Evolutionary conservation across 2,888 invertebrate species (phyloP), one percentile per base, ranked within the genome.

Genomic region (Athalia cordata): DNA sequence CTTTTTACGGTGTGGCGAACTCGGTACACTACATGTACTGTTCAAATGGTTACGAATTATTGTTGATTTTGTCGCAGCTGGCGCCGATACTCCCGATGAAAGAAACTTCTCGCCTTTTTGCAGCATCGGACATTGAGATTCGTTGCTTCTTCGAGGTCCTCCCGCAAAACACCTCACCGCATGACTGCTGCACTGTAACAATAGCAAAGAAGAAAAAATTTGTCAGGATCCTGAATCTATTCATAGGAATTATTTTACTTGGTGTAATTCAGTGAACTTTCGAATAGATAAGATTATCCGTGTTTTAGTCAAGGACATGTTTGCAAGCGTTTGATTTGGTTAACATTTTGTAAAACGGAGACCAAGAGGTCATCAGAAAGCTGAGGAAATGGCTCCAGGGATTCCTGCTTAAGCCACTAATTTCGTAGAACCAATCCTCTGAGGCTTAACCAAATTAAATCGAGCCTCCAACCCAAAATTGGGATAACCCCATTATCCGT

Each of bases 1-100:
- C 88, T 96, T 96, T 90, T 96, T 96, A 85, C 96, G 95, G 86
- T 95, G 94, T 29, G 94, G 94, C n/a, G 94, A 93, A 67, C 93
- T 93, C 4, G 93, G 91, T 8, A 90, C 91, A 83, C 92, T 93
- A 78, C 89, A 90, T 78, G 87, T 89, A 77, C 90, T 87, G 83
- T 86, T 88, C 80, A 85, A 85, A 80, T 90, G 90, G 83, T 90
- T 91, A 70, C 90, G 87, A 78, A 90, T 90, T 85, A 93, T 90
- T 79, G 92, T 89, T 84, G 92, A 84, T 89, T 92, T 85, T 86
- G 91, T 84, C 86, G 91, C 87, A 50, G 90, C 85, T 66, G 89
- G 84, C 55, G 90, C 91, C 8, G 91, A 91, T 11, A 92, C 91
- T 84, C 92, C 91, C 55, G 86, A 84, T 49, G 86, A 84, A 45